Conservation (phyloP, 1,140 invertebrate species). For the Conus betulinus region DNA sequence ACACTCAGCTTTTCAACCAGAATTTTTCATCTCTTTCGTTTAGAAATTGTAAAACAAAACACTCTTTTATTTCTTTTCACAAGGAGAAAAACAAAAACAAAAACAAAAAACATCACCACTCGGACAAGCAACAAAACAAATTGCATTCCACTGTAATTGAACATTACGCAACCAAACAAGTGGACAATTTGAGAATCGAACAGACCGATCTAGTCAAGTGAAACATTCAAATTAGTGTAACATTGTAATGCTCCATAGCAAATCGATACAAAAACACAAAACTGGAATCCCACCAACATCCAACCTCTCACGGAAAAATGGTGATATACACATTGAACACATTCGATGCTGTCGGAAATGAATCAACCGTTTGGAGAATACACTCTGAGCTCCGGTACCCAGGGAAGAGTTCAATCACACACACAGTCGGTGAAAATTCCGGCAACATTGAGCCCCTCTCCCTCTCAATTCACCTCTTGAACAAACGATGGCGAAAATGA, state of each 20-base stretch:
- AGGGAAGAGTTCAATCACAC: neutral
- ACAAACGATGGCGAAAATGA: neutral
- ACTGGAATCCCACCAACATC: neutral
- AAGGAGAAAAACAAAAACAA: too few relatives aligned
- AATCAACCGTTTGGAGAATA: neutral
- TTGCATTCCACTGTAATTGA: neutral
- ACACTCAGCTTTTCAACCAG: too few relatives aligned
- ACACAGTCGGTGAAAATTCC: too few relatives aligned
- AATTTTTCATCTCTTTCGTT: too few relatives aligned
- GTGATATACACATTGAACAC: neutral
- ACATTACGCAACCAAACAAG: neutral
- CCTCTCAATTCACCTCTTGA: neutral
- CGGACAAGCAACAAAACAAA: too few relatives aligned
- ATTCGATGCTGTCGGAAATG: neutral
- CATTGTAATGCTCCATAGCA: neutral
- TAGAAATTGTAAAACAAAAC: too few relatives aligned
- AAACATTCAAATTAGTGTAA: neutral
- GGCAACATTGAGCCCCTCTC: too few relatives aligned
- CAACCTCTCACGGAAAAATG: neutral
- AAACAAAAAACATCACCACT: too few relatives aligned
- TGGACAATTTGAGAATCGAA: neutral
- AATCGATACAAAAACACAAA: neutral
- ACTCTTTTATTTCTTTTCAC: too few relatives aligned
- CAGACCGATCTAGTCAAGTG: neutral
- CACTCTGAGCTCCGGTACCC: neutral